Base-by-base conservation (phyloP, 2,113 vertebrate genomes). In the Chascanopsetta lugubris region DNA sequence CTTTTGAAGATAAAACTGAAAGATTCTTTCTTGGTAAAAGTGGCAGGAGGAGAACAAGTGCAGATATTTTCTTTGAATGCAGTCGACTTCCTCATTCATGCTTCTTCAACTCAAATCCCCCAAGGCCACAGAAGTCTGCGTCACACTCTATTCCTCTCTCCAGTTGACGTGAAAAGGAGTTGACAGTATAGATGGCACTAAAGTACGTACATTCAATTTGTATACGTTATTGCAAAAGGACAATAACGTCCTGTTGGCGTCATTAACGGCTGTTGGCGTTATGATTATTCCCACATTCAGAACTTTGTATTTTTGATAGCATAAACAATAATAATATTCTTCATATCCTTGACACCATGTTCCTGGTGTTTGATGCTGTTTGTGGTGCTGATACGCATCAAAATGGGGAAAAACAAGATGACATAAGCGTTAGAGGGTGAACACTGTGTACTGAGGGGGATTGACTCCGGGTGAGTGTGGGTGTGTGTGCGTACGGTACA, bases 371-470 rank as follows among this genome's bases (percentile, higher is more conserved):
- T 27, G 29, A 60, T 10, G 2, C 15, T 59, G 7, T 40, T 38
- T 13, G 27, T 36, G 2, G 29, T 60, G 49, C 40, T 61, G 46
- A 77, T 80, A 61, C 9, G 47, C 49, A 61, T 55, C 20, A 36
- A 27, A 29, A 64, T 27, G 36, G 47, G 49, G 40, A 48, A 79
- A 65, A 74, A 77, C 74, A 79, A 45, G 71, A 71, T 66, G 59
- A 18, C 34, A 32, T 61, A 1, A 49, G 34, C 56, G 25, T 11
- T 24, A 54, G 32, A 63, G 50, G 58, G 63, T 64, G 61, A 77
- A 51, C 64, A 15, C 2, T 40, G 22, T 27, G 62, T 32, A 46
- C 56, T 62, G 59, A 26, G 26, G n/a, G n/a, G 32, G 61, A 56
- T 46, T 26, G 17, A 45, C 30, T 7, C 2, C 43, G 47, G 46